These are phyloP conservation scores for Dilophus febrilis DNA, from an alignment of 2,888 invertebrate genomes.

Conservation along the genomic window DNA sequence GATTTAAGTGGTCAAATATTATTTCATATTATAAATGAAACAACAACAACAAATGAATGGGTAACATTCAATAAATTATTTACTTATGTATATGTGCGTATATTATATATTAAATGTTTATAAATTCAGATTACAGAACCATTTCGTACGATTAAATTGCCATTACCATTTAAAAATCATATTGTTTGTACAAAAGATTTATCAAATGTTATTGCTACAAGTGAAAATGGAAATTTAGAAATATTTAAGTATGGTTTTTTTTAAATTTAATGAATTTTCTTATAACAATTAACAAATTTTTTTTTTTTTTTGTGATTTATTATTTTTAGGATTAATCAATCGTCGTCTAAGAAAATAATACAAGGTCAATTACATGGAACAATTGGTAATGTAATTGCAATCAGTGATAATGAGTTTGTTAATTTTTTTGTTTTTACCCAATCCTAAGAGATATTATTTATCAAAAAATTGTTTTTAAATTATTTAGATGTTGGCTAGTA, in stretches of 20 bases:
- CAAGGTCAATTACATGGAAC: slow-evolving; percentile 22
- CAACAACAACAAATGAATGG: too few relatives aligned
- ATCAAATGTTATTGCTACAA: slow-evolving; percentile 22
- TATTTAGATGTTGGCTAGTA: slow-evolving; percentile 24
- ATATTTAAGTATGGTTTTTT: slow-evolving; percentile 17
- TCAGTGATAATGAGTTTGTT: slow-evolving; percentile 27
- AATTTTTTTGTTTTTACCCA: neutral
- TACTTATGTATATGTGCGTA: too few relatives aligned
- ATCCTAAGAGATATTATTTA: neutral
- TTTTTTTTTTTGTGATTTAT: neutral
- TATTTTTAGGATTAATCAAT: slow-evolving; percentile 14
- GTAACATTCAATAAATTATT: too few relatives aligned
- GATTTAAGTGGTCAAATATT: slow-evolving; percentile 27
- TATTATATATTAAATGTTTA: too few relatives aligned
- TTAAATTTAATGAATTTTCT: neutral
- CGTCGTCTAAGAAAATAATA: slow-evolving; percentile 18
- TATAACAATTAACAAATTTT: neutral
- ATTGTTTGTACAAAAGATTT: slow-evolving; percentile 21
- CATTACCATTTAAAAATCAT: slow-evolving; percentile 25
- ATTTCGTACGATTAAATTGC: slow-evolving; percentile 22
- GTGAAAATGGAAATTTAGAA: slow-evolving; percentile 22
- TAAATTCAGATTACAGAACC: slow-evolving; percentile 9
- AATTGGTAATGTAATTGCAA: slow-evolving; percentile 22
- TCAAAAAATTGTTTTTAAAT: slow-evolving; percentile 2
- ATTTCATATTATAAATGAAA: slow-evolving; percentile 19